Conservation (phyloP, 2,888 invertebrate species). For the Neoaliturus tenellus region DNA sequence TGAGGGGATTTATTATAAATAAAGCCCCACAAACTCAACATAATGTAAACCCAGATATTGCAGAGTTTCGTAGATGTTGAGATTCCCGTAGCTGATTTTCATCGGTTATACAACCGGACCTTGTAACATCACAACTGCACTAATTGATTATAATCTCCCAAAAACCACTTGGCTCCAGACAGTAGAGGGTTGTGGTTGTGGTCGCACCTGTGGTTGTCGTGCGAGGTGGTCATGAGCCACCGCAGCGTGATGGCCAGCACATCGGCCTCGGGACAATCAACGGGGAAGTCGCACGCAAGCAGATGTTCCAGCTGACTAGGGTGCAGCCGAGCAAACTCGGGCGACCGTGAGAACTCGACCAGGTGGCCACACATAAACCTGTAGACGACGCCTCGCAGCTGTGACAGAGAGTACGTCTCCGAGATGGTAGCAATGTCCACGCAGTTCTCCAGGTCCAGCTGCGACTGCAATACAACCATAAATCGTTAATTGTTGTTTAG, state of each 20-base stretch:
- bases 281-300: conserved; percentile 80
- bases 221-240: conserved; percentile 73
- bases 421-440: conserved; percentile 83
- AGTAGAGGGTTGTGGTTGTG: no score
- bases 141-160: no score
- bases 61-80: no score
- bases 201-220: conserved; percentile 69
- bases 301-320: conserved; percentile 78
- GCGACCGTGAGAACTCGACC: conserved; percentile 76
- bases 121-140: no score
- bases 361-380: conserved; percentile 80
- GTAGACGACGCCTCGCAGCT: conserved; percentile 78
- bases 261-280: conserved; percentile 80
- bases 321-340: conserved; percentile 78
- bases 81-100: no score
- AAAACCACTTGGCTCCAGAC: no score
- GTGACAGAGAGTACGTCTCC: conserved; percentile 80
- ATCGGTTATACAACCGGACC: no score
- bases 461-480: conserved; percentile 72
- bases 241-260: conserved; percentile 77
- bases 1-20: no score
- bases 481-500: no score
- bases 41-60: no score
- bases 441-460: conserved; percentile 82
- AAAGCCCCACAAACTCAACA: no score